Conservation (phyloP, 2,888 invertebrate species). For the Drosophila demipolita region DNA sequence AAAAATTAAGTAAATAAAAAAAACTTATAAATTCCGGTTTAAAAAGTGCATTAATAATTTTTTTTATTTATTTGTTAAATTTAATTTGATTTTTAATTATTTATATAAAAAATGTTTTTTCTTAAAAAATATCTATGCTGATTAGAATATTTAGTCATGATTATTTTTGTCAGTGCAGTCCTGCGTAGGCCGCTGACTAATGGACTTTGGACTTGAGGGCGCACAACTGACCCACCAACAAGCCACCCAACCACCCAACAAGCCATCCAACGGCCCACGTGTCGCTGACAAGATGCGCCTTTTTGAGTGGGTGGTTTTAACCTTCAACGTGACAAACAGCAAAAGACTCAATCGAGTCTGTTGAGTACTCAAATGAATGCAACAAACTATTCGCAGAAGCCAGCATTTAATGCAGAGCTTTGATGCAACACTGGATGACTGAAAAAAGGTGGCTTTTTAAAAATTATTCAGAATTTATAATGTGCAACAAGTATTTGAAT, state of each 20-base stretch:
- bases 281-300: slow-evolving; percentile 4
- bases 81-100: too few relatives aligned
- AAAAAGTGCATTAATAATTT: background rate
- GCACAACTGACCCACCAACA: background rate
- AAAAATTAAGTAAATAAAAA: background rate
- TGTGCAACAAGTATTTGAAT: background rate
- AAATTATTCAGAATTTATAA: background rate
- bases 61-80: too few relatives aligned
- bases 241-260: slow-evolving; percentile 1
- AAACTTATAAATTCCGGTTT: background rate
- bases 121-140: too few relatives aligned
- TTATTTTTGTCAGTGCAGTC: background rate
- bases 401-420: background rate
- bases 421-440: background rate
- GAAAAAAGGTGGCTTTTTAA: background rate
- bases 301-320: background rate
- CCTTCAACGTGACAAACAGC: slow-evolving; percentile 2
- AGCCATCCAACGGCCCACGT: slow-evolving; percentile 11
- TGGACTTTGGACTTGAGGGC: slow-evolving; percentile 41
- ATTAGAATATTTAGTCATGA: background rate
- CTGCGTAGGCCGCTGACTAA: slow-evolving; percentile 64
- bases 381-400: background rate
- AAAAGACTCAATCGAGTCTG: slow-evolving; percentile 4
- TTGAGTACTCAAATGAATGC: background rate
- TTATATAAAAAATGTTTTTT: background rate